Conservation (phyloP, 2,113 vertebrate species). For the Stigmatopora argus region DNA sequence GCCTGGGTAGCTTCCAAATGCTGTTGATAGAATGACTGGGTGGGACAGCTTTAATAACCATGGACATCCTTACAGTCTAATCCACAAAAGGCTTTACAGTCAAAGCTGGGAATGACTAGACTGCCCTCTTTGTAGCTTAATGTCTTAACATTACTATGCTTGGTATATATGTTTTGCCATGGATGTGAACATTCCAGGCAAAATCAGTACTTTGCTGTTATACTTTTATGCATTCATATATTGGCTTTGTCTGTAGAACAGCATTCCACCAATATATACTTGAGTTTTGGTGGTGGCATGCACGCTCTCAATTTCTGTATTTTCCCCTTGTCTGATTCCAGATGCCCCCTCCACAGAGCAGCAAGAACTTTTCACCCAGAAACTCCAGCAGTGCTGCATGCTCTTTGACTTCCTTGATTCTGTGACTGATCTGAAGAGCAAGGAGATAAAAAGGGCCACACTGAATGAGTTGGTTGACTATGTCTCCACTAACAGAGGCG, state of each 20-base stretch:
- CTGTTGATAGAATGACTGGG: slow-evolving; percentile 53
- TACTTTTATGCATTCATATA: not conserved
- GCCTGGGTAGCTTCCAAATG: slow-evolving; percentile 41
- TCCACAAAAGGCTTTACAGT: slow-evolving; percentile 57
- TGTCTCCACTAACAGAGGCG: slow-evolving; percentile 91
- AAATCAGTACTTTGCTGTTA: not conserved
- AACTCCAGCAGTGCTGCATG: slow-evolving; percentile 93
- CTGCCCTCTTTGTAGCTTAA: slow-evolving; percentile 12
- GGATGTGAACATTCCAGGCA: not conserved
- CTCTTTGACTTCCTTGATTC: slow-evolving; percentile 97
- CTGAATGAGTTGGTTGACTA: slow-evolving; percentile 96
- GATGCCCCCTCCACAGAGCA: slow-evolving; percentile 90
- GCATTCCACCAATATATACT: not conserved
- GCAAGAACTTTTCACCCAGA: slow-evolving; percentile 92
- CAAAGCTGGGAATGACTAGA: slow-evolving; percentile 35
- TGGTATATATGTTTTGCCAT: slow-evolving; percentile 7
- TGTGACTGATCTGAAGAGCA: slow-evolving; percentile 92
- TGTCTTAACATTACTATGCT: not conserved
- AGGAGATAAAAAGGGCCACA: slow-evolving; percentile 96
- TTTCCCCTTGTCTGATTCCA: slow-evolving; percentile 53
- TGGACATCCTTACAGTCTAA: slow-evolving; percentile 41
- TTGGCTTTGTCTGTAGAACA: not conserved
- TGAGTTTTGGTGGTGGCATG: not conserved
- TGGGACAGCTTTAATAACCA: slow-evolving; percentile 63
- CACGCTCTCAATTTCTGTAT: not conserved